A percentile compares a stretch with the other conserved stretches of the same genome.
These are phyloP conservation scores for Philopotamus ludificatus DNA, from an alignment of 1,140 invertebrate genomes.

Conservation along the genomic window DNA sequence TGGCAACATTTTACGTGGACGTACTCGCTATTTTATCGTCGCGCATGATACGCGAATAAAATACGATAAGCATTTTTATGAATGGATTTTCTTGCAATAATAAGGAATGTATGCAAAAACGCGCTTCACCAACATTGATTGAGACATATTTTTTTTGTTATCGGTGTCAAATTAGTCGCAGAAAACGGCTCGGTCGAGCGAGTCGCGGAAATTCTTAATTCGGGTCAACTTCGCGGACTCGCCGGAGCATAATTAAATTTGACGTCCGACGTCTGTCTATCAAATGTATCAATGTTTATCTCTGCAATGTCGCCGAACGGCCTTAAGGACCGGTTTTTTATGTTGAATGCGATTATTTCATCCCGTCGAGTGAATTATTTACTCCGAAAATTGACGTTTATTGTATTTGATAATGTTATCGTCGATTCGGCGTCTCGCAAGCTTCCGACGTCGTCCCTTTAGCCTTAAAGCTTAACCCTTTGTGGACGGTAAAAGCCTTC, in stretches of 20 bases:
- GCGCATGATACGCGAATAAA: no score
- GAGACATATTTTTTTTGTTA: not conserved
- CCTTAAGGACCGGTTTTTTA: no score
- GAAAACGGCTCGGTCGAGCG: not conserved
- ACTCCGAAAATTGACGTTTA: no score
- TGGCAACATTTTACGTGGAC: not conserved
- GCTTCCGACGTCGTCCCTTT: no score
- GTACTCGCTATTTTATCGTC: not conserved
- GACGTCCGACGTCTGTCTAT: not conserved
- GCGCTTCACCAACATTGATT: no score
- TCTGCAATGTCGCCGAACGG: not conserved
- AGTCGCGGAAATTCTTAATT: slow-evolving; percentile 12
- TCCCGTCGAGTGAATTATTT: no score
- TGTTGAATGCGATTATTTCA: no score
- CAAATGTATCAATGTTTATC: not conserved
- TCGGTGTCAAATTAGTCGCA: not conserved
- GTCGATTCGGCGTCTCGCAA: no score
- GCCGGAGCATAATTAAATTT: slow-evolving; percentile 6
- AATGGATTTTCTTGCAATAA: no score
- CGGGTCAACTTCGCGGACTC: slow-evolving; percentile 1
- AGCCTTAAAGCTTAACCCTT: not conserved
- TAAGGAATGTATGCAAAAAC: no score
- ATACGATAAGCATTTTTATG: no score
- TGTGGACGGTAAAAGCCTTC: not conserved
- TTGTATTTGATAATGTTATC: no score